phyloP scores from a whole-genome alignment of 2,797 vertebrate species.

The Ptychobarbus kaznakovi region DNA sequence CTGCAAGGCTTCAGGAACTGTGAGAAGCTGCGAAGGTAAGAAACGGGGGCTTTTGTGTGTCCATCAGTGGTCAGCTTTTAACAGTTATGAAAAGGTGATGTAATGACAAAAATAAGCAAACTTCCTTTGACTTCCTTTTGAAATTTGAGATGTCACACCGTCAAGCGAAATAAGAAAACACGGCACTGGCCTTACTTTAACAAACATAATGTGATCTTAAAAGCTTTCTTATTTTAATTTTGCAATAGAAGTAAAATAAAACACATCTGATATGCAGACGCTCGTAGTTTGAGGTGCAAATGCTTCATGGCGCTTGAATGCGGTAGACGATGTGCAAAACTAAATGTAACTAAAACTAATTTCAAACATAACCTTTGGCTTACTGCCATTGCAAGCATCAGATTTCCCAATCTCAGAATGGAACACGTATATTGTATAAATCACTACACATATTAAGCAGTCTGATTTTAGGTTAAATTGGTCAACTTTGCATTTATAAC shows the following conservation, averaged over 20 bases:
- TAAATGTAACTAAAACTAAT: background rate
- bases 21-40: constrained; percentile 44
- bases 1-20: background rate
- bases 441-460: background rate
- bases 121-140: background rate
- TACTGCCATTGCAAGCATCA: background rate
- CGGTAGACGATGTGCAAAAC: background rate
- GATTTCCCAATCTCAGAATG: background rate
- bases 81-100: background rate
- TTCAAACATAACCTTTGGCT: constrained; percentile 14
- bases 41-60: background rate
- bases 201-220: background rate
- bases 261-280: background rate
- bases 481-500: background rate
- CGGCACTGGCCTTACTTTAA: background rate
- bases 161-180: background rate
- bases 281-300: background rate
- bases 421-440: background rate
- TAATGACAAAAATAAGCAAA: background rate
- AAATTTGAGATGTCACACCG: background rate
- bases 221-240: background rate
- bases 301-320: background rate
- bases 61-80: background rate
- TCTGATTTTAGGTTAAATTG: background rate
- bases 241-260: background rate